Conservation (phyloP, 1,140 invertebrate species). For the Meteorus sp. region DNA sequence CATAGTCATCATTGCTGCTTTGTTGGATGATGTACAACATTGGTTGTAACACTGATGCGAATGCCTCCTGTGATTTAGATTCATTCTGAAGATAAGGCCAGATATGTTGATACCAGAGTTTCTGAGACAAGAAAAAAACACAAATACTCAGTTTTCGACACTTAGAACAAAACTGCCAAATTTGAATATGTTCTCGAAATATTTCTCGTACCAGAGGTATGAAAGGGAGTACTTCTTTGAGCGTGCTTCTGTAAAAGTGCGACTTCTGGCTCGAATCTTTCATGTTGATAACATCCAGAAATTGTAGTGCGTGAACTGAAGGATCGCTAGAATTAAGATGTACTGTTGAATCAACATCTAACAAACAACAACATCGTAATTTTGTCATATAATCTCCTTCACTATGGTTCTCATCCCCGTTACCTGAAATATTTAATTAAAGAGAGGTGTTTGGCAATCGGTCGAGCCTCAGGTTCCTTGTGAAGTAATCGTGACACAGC, state of each 20-base stretch:
- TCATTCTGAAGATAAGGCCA: slow-evolving; percentile 88
- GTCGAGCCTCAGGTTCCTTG: slow-evolving; percentile 78
- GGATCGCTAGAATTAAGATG: slow-evolving; percentile 71
- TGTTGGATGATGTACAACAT: slow-evolving; percentile 87
- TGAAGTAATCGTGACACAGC: slow-evolving; percentile 81
- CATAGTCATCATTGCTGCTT: slow-evolving; percentile 80
- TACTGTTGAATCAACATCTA: slow-evolving; percentile 9
- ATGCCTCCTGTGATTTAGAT: slow-evolving; percentile 81
- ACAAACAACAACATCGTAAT: neutral
- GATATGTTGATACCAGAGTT: slow-evolving; percentile 93
- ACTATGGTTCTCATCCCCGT: slow-evolving; percentile 39
- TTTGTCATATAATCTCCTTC: neutral
- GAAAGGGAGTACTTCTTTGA: slow-evolving; percentile 83
- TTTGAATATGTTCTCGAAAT: neutral
- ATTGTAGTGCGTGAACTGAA: slow-evolving; percentile 85
- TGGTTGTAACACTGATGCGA: slow-evolving; percentile 86
- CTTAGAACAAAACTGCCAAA: neutral
- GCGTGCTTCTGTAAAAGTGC: slow-evolving; percentile 84
- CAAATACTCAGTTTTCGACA: neutral
- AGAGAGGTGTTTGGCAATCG: slow-evolving; percentile 83
- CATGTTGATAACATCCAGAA: slow-evolving; percentile 90
- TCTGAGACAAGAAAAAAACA: slow-evolving; percentile 63
- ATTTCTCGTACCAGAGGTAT: slow-evolving; percentile 81
- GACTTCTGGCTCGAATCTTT: slow-evolving; percentile 86
- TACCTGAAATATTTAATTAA: slow-evolving; percentile 88